phyloP scores from a whole-genome alignment of 2,797 vertebrate species.

The Halcyon smyrnensis region DNA sequence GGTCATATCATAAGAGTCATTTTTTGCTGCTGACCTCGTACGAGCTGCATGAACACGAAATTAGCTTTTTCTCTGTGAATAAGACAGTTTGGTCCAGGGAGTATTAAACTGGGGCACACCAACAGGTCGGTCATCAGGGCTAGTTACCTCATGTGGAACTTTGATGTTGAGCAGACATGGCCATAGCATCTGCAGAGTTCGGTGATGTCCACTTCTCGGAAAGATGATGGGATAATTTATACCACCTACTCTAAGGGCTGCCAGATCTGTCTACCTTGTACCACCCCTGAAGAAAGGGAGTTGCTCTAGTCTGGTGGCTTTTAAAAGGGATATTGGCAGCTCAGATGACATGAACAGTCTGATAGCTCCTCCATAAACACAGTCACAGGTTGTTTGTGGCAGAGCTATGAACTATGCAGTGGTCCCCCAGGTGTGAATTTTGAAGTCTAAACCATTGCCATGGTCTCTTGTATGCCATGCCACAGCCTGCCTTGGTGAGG shows the following conservation, averaged over 20 bases:
- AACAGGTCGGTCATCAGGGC: background rate
- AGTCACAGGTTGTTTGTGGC: background rate
- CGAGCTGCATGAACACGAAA: rapidly evolving
- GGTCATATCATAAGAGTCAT: background rate
- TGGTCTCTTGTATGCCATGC: background rate
- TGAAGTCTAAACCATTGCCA: background rate
- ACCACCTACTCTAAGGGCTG: background rate
- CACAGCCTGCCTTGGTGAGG: background rate
- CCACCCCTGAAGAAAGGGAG: background rate
- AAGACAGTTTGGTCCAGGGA: background rate
- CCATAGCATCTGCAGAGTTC: background rate
- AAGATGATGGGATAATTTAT: background rate
- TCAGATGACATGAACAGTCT: background rate
- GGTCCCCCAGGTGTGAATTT: background rate
- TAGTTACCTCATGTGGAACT: background rate
- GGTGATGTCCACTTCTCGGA: background rate
- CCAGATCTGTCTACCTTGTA: background rate
- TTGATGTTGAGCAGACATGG: rapidly evolving
- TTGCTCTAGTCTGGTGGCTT: background rate
- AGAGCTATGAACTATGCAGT: background rate
- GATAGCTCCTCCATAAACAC: background rate
- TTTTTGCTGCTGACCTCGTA: background rate
- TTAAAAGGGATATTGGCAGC: background rate
- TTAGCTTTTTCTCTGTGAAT: background rate
- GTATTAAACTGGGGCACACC: background rate